Conservation (phyloP, 2,888 invertebrate genomes). For the Cryptophagus acutangulus region DNA sequence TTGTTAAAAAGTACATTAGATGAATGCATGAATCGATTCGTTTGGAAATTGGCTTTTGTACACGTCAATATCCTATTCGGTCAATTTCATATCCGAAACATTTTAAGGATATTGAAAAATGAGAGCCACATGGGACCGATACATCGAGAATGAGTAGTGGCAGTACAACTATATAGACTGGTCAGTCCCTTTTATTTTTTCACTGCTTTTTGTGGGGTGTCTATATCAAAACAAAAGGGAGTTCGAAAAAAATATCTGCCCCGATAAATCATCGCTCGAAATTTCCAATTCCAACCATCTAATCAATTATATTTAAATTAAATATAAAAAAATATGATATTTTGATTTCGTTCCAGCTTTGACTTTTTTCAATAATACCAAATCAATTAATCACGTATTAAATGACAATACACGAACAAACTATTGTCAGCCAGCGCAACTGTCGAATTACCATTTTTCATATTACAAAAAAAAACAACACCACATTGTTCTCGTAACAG, state of each 20-base stretch:
- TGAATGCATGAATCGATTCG: too few relatives aligned
- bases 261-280: too few relatives aligned
- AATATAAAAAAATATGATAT: too few relatives aligned
- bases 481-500: too few relatives aligned
- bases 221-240: constrained; percentile 3
- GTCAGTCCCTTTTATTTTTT: constrained; percentile 9
- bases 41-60: too few relatives aligned
- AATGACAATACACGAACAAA: constrained; percentile 24
- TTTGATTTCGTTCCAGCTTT: too few relatives aligned
- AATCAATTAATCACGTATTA: constrained; percentile 34
- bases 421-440: constrained; percentile 27
- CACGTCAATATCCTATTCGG: constrained; percentile 38
- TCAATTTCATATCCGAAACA: constrained; percentile 44
- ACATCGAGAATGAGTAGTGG: constrained; percentile 40
- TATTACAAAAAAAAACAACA: constrained; percentile 13
- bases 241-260: too few relatives aligned
- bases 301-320: too few relatives aligned
- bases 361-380: constrained; percentile 33
- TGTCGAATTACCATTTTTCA: constrained; percentile 28
- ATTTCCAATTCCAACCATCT: too few relatives aligned
- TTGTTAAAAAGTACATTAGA: too few relatives aligned
- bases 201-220: neutral
- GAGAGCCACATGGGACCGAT: constrained; percentile 44
- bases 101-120: constrained; percentile 47
- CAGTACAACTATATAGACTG: constrained; percentile 20